phyloP scores from a whole-genome alignment of 1,140 invertebrate species.

The Drosophila pseudoobscura region DNA sequence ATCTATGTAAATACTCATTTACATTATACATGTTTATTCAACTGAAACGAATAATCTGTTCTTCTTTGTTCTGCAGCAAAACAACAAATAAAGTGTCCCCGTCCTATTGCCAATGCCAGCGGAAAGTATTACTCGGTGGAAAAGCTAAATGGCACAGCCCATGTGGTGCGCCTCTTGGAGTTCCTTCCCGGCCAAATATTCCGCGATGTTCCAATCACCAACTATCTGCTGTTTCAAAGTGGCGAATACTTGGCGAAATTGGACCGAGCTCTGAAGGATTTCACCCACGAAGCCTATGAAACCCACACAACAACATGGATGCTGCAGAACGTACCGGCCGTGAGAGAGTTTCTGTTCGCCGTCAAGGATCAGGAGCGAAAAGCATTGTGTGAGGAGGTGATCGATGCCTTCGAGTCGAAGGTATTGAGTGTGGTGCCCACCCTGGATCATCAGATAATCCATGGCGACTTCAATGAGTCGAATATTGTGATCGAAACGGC shows the following conservation, averaged over 20 bases:
- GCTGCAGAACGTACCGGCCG: constrained; percentile 86
- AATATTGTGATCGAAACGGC: constrained; percentile 89
- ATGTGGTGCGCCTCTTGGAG: constrained; percentile 89
- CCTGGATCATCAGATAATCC: constrained; percentile 90
- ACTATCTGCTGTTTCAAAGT: constrained; percentile 87
- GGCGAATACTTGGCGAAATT: constrained; percentile 89
- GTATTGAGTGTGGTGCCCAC: constrained; percentile 85
- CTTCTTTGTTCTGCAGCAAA: constrained; percentile 82
- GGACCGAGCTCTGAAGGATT: constrained; percentile 87
- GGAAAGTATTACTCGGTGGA: constrained; percentile 87
- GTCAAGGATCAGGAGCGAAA: constrained; percentile 86
- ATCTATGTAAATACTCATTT: constrained; percentile 85
- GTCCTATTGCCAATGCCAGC: constrained; percentile 87
- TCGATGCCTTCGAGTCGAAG: constrained; percentile 87
- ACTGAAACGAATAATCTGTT: neutral
- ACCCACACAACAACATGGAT: constrained; percentile 89
- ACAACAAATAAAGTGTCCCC: constrained; percentile 86
- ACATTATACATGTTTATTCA: neutral
- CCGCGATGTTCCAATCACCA: constrained; percentile 85
- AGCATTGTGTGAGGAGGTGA: constrained; percentile 86
- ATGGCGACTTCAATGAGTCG: constrained; percentile 95
- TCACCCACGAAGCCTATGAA: constrained; percentile 88
- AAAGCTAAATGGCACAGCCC: constrained; percentile 84
- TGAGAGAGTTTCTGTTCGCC: constrained; percentile 88
- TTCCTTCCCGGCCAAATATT: constrained; percentile 90